Percentiles rank a stretch among this genome's conserved stretches.
phyloP scores from a whole-genome alignment of 2,797 vertebrate species.

The Poeciliopsis turneri region DNA sequence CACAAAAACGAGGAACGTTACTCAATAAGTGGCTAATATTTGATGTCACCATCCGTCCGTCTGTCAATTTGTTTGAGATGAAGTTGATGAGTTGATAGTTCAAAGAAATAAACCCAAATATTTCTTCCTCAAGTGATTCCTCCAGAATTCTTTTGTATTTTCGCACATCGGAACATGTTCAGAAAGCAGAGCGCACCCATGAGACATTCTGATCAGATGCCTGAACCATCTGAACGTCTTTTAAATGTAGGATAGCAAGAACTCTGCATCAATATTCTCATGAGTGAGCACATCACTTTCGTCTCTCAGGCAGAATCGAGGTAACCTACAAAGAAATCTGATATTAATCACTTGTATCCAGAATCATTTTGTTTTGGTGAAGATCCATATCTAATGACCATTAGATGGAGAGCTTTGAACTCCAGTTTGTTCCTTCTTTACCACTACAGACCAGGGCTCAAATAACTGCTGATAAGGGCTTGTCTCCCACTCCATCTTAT shows the following conservation, averaged over 20 bases:
- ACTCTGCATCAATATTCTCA: no score
- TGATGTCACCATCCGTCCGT: neutral
- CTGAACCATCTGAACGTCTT: neutral
- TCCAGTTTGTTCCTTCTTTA: neutral
- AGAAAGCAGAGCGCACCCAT: neutral
- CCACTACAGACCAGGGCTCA: neutral
- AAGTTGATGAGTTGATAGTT: neutral
- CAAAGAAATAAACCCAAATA: neutral
- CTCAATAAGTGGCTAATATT: neutral
- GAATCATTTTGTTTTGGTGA: neutral
- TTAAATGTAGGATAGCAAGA: no score
- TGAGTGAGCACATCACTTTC: neutral
- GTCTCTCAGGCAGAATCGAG: neutral
- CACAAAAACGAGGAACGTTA: neutral
- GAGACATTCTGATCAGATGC: neutral
- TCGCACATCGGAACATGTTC: neutral
- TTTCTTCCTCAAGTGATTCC: neutral
- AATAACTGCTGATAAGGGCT: neutral
- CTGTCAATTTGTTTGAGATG: neutral
- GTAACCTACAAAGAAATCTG: neutral
- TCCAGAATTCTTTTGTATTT: neutral
- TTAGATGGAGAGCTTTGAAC: neutral
- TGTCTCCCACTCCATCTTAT: neutral
- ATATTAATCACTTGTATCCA: neutral
- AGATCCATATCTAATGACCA: neutral